Conservation (phyloP, 2,113 vertebrate species). For the Guaruba guarouba region DNA sequence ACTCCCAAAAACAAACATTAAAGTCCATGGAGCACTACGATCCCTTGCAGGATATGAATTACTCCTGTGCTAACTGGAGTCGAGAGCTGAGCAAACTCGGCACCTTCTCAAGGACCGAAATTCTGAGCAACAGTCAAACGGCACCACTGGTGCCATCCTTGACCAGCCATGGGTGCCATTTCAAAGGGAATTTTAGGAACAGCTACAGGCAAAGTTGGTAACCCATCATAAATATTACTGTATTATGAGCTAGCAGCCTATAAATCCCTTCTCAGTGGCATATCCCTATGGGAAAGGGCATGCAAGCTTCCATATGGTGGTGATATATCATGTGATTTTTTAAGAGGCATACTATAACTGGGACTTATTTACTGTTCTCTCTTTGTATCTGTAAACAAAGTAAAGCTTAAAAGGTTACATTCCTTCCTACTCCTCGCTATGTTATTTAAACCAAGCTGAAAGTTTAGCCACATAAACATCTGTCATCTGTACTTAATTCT, state of each 20-base stretch:
- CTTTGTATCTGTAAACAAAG: constrained; percentile 28
- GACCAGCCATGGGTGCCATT: background rate
- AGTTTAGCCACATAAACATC: constrained; percentile 9
- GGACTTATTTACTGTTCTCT: constrained; percentile 8
- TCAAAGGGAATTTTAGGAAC: constrained; percentile 26
- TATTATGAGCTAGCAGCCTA: constrained; percentile 8
- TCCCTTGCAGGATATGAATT: background rate
- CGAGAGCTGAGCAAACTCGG: background rate
- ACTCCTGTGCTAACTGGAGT: background rate
- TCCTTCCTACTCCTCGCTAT: constrained; percentile 11
- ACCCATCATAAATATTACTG: background rate
- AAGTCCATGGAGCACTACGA: background rate
- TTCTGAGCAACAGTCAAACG: background rate
- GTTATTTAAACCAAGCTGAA: constrained; percentile 30
- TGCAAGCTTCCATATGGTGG: constrained; percentile 27
- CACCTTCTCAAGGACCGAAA: background rate
- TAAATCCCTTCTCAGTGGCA: constrained; percentile 36
- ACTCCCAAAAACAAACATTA: background rate
- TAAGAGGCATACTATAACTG: background rate
- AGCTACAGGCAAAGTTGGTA: background rate
- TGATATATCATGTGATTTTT: constrained; percentile 40
- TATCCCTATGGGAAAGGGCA: constrained; percentile 17
- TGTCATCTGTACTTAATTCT: constrained; percentile 34
- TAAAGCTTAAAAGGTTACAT: constrained; percentile 56
- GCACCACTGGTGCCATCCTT: background rate